These are phyloP conservation scores for Augochlorella aurata DNA, from an alignment of 2,888 invertebrate species.

Conservation along the genomic window DNA sequence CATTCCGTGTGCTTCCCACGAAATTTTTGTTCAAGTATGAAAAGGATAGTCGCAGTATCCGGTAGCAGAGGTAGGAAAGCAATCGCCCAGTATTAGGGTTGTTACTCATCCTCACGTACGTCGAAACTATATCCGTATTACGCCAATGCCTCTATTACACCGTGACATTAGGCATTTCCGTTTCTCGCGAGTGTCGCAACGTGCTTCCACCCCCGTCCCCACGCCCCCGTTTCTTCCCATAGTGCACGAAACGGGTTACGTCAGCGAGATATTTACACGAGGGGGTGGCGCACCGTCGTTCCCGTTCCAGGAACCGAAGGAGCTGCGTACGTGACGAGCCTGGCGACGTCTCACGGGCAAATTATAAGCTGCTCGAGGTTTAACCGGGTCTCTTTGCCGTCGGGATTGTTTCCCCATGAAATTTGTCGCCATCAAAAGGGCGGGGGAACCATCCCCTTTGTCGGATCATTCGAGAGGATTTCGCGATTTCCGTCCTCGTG, in stretches of 20 bases:
- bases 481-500: background rate
- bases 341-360: background rate
- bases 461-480: background rate
- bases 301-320: background rate
- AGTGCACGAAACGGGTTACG: constrained; percentile 23
- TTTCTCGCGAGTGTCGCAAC: background rate
- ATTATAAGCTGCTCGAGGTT: constrained; percentile 12
- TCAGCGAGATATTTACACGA: constrained; percentile 40
- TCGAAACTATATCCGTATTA: background rate
- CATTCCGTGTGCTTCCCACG: background rate
- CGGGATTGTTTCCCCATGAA: background rate
- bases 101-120: constrained; percentile 27
- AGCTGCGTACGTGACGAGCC: background rate
- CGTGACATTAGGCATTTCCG: constrained; percentile 11
- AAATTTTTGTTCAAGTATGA: background rate
- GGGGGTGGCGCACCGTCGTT: background rate
- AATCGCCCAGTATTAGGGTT: constrained; percentile 20
- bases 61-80: background rate
- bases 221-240: background rate
- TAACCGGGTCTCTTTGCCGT: background rate
- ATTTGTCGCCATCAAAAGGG: background rate
- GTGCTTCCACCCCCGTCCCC: background rate
- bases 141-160: constrained; percentile 25
- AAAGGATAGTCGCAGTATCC: background rate
- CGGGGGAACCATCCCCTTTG: background rate